Base-by-base conservation (phyloP, 1,140 invertebrate species). In the Saccostrea echinata region DNA sequence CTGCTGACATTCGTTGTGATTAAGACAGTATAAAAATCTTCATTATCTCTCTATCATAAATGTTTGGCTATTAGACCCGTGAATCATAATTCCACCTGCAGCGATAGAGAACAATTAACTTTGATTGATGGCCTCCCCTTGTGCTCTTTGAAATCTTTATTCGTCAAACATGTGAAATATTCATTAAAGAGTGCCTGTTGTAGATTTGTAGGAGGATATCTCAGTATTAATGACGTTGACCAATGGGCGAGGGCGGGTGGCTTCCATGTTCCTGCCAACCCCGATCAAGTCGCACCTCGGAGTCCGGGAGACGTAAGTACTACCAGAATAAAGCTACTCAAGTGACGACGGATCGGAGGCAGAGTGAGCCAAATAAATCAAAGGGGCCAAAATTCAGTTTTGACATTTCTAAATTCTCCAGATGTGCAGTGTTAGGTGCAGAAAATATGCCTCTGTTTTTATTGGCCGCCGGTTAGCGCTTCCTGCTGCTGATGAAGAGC, bases 31-130 rank as follows among this genome's bases (percentile, higher is more conserved):
- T 76, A 76, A 76, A 76, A 18, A 76, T 76, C 68, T 76, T 33
- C 68, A 76, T 76, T 76, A 76, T 76, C 68, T 76, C 68, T 76
- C 68, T 33, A 76, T 76, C 68, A 76, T 76, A 76, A 76, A 76
- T 76, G 68, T 76, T 33, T 30, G 68, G 68, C 68, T 27, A 76
- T 76, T 76, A 18, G 30, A 33, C 3, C 24, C 24, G 27, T 76
- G 68, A 76, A 76, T 76, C 68, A 76, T 76, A 76, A 76, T 76
- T 33, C 68, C 68, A 76, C 68, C 68, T 76, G 68, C 68, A 76
- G 30, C 68, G 68, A 30, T 30, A 30, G 24, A 76, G 68, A 76
- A 30, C 27, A 76, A 76, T 76, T 76, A 76, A 76, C 27, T 30
- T 13, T 76, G 68, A 76, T 76, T 27, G 68, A 76, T 76, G 68